These are phyloP conservation scores for Drosophila incognita DNA, from an alignment of 2,888 invertebrate species.

Conservation along the genomic window DNA sequence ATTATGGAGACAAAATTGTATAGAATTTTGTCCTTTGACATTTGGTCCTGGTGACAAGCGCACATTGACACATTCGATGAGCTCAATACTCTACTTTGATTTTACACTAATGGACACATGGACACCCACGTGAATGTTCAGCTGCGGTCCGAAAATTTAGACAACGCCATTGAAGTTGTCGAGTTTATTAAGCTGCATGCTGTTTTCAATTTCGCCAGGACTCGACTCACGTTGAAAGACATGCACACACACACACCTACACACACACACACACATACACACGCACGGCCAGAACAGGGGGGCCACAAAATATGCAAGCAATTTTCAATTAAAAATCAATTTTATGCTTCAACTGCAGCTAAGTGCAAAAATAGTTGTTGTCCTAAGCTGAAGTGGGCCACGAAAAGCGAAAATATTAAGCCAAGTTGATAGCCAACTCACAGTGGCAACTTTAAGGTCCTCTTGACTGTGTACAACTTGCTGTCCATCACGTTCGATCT, in stretches of 20 bases:
- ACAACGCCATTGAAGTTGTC: not conserved
- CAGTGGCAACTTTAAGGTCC: slow-evolving; percentile 30
- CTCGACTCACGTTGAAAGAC: slow-evolving; percentile 1
- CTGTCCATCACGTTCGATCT: not conserved
- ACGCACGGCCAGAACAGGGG: slow-evolving; percentile 1
- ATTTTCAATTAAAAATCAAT: slow-evolving; percentile 82
- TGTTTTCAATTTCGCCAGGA: slow-evolving; percentile 18
- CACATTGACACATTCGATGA: not conserved
- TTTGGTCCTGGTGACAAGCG: not conserved
- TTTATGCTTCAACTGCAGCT: slow-evolving; percentile 79
- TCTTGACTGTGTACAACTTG: not conserved
- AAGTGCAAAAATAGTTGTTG: slow-evolving; percentile 72
- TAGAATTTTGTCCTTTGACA: not conserved
- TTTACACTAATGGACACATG: slow-evolving; percentile 1
- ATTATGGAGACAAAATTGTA: not conserved
- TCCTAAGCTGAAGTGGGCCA: slow-evolving; percentile 34
- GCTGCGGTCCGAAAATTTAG: not conserved
- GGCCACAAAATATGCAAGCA: slow-evolving; percentile 73
- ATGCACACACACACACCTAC: not conserved
- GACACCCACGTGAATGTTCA: not conserved
- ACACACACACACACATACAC: not conserved
- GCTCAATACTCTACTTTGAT: not conserved
- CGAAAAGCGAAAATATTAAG: slow-evolving; percentile 52
- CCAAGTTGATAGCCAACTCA: slow-evolving; percentile 38
- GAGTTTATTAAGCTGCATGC: slow-evolving; percentile 3